A percentile compares a stretch with the other conserved stretches of the same genome.
Conservation (phyloP, 1,140 invertebrate genomes). For the Eupeodes corollae region DNA sequence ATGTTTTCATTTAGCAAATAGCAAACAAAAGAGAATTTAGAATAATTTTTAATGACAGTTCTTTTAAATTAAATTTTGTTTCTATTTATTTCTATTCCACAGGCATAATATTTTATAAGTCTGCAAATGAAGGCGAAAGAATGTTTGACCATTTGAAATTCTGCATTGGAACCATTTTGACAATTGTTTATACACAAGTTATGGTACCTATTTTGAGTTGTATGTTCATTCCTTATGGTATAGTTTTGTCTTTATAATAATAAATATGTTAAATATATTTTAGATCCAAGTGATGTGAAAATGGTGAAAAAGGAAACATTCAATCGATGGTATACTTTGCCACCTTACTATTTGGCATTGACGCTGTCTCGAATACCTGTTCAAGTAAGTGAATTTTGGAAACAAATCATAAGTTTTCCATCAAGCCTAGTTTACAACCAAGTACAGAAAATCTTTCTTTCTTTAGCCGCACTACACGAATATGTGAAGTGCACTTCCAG, state of each 20-base stretch:
- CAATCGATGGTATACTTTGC: constrained; percentile 72
- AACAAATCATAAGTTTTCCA: no score
- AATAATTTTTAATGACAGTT: background rate
- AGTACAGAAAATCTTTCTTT: no score
- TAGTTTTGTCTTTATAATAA: background rate
- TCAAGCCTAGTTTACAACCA: no score
- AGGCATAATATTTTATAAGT: constrained; percentile 44
- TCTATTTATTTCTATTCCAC: constrained; percentile 12
- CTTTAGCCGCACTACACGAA: no score
- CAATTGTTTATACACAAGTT: constrained; percentile 52
- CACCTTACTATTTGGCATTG: constrained; percentile 66
- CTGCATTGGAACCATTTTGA: constrained; percentile 50
- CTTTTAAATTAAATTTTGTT: constrained; percentile 1
- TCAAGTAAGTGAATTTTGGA: constrained; percentile 27
- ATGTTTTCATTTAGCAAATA: background rate
- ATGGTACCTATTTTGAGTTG: constrained; percentile 51
- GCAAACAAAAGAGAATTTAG: background rate
- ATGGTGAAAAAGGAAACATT: constrained; percentile 70
- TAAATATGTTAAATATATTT: constrained; percentile 11
- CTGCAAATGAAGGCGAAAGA: constrained; percentile 47
- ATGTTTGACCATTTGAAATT: constrained; percentile 57
- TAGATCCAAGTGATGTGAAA: constrained; percentile 69
- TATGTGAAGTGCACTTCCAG: no score
- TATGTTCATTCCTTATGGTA: constrained; percentile 30
- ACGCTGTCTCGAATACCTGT: constrained; percentile 55